These are phyloP conservation scores for Poliocrania exsul DNA, from an alignment of 2,797 vertebrate genomes.

Conservation along the genomic window DNA sequence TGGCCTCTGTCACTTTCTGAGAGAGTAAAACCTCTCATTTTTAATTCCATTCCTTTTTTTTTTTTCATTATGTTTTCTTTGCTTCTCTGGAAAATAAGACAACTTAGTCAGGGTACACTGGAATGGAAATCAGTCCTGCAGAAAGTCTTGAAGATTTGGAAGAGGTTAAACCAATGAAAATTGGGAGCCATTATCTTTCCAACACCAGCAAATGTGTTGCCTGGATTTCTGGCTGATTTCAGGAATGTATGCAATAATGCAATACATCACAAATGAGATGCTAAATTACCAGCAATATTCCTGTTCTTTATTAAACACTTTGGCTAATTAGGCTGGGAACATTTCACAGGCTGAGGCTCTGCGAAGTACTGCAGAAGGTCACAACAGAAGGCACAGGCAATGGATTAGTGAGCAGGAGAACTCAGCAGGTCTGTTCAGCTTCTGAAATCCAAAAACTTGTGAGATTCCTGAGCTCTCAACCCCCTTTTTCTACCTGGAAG, in stretches of 20 bases:
- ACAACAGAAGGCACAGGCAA: not conserved
- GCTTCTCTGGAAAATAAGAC: conserved; percentile 42
- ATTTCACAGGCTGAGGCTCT: not conserved
- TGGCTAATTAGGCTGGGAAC: conserved; percentile 61
- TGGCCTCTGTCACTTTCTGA: not conserved
- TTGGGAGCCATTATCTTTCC: conserved; percentile 65
- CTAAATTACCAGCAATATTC: conserved; percentile 70
- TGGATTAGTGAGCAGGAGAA: not conserved
- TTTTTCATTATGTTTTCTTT: conserved; percentile 21
- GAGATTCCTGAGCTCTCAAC: not conserved
- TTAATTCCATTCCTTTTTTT: not conserved
- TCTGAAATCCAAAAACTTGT: not conserved
- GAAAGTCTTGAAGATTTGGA: conserved; percentile 39
- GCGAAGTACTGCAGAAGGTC: conserved; percentile 16
- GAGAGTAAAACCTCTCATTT: not conserved
- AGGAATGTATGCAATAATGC: conserved; percentile 43
- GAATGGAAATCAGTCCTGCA: conserved; percentile 23
- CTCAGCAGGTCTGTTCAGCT: not conserved
- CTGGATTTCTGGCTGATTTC: conserved; percentile 66
- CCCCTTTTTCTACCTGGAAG: not conserved
- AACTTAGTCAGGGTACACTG: conserved; percentile 8
- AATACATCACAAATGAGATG: conserved; percentile 66
- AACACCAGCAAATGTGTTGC: conserved; percentile 45
- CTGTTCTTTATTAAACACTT: conserved; percentile 72
- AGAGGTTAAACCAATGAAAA: conserved; percentile 65